Evolutionary conservation across 2,797 vertebrate genomes (phyloP), one percentile per base, ranked within the genome.

Genomic region (Emydoidea blandingii): DNA sequence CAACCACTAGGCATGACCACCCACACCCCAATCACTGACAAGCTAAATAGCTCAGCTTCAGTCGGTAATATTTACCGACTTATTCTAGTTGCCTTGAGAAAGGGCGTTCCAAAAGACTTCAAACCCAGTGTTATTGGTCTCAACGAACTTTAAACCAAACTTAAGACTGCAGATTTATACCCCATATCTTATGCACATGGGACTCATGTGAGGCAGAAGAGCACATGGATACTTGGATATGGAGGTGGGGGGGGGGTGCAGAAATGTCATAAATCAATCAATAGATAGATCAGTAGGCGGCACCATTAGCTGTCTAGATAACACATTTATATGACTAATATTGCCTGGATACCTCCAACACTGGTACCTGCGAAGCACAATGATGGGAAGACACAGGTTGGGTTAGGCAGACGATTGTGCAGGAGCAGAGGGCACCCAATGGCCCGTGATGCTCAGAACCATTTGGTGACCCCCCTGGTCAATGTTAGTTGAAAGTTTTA

Each of bases 41-140:
- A 68, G n/a, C 65, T 79, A 79, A 95, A 62, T 86, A 89, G 83
- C 83, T 47, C 12, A 5, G 79, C 88, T 95, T 83, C 89, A 57
- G 41, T 49, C 94, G n/a, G 68, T 18, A 16, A 87, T 79, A 37
- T 34, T 90, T 90, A 87, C 86, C 87, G 93, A 88, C 91, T 83
- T n/a, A 57, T 1, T 50, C 80, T 62, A 89, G 89, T 88, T 41
- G 62, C 92, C 87, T 90, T 80, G 89, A 83, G 89, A 95, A 59
- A 88, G 89, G 12, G 56, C 62, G 88, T 96, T 74, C 87, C 80
- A 34, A 44, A 18, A 68, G 87, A n/a, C 91, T 94, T 93, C 47
- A 87, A 83, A 91, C 53, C 54, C 2, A 34, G 5, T 29, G 11
- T 54, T 8, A 54, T 12, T 53, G 47, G 12, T 44, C 86, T 89